Evolutionary conservation across 2,797 vertebrate genomes (phyloP).

Genomic region (Notolabrus celidotus): DNA sequence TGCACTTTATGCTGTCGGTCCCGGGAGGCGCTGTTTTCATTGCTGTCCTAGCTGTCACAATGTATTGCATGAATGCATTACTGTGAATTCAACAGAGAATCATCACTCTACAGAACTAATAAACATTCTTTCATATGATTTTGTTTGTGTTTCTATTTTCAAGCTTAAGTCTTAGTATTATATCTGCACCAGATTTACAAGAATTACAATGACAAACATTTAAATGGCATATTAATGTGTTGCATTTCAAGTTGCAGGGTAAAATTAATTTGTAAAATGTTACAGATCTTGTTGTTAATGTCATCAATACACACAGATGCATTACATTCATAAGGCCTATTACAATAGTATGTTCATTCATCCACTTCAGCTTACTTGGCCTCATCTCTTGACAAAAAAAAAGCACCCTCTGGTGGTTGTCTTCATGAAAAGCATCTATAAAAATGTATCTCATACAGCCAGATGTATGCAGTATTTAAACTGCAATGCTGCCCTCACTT

Average conservation of each 20-base stretch:
- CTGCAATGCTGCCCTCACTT: not conserved
- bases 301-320: not conserved
- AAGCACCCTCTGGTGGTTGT: conserved; percentile 58
- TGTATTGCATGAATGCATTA: conserved; percentile 68
- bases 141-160: conserved; percentile 60
- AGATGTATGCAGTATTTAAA: not conserved
- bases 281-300: not conserved
- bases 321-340: not conserved
- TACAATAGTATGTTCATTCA: not conserved
- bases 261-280: not conserved
- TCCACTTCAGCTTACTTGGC: not conserved
- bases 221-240: not conserved
- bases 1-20: conserved; percentile 65
- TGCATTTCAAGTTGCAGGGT: not conserved
- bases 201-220: not conserved
- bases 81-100: conserved; percentile 54
- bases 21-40: conserved; percentile 76
- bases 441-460: not conserved
- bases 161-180: not conserved
- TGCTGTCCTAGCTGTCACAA: conserved; percentile 66
- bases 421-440: too few relatives aligned
- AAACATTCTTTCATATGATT: conserved; percentile 41
- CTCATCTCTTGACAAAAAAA: too few relatives aligned
- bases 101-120: conserved; percentile 29
- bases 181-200: not conserved